These are phyloP conservation scores for Microplitis demolitor DNA, from an alignment of 1,140 invertebrate genomes.

Conservation along the genomic window DNA sequence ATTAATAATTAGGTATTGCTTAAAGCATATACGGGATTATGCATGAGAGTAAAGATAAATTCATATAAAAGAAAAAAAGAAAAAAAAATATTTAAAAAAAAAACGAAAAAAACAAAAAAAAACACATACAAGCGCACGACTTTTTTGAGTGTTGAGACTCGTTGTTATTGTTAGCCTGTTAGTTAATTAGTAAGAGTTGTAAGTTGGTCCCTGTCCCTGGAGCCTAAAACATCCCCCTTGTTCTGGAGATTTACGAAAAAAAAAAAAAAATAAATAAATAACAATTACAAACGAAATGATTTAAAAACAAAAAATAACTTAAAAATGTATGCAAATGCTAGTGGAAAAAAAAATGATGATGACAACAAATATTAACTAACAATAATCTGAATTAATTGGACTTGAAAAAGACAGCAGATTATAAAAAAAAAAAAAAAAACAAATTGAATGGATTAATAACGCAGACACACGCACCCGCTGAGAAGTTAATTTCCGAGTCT, in stretches of 20 bases:
- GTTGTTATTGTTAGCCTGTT: constrained; percentile 65
- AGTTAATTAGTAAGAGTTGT: constrained; percentile 64
- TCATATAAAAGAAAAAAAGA: constrained; percentile 11
- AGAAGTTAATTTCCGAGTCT: constrained; percentile 38
- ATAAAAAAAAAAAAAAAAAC: background rate
- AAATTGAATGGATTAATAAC: constrained; percentile 42
- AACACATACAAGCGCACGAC: constrained; percentile 46
- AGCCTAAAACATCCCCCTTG: constrained; percentile 60
- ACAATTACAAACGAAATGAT: background rate
- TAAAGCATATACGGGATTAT: constrained; percentile 18
- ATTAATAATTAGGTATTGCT: background rate
- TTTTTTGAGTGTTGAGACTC: constrained; percentile 60
- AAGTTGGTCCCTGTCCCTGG: constrained; percentile 63
- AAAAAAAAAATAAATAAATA: background rate
- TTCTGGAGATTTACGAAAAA: constrained; percentile 59
- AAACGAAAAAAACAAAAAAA: constrained; percentile 17
- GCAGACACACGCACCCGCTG: constrained; percentile 47
- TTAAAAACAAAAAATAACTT: background rate
- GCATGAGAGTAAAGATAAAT: constrained; percentile 37
- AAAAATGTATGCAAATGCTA: constrained; percentile 13
- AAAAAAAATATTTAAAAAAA: background rate
- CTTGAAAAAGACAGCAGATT: constrained; percentile 5
- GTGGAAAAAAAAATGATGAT: constrained; percentile 17
- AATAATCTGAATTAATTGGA: constrained; percentile 21
- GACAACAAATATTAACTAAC: background rate